Conservation (phyloP, 2,888 invertebrate species). For the Caenorhabditis sp. region DNA sequence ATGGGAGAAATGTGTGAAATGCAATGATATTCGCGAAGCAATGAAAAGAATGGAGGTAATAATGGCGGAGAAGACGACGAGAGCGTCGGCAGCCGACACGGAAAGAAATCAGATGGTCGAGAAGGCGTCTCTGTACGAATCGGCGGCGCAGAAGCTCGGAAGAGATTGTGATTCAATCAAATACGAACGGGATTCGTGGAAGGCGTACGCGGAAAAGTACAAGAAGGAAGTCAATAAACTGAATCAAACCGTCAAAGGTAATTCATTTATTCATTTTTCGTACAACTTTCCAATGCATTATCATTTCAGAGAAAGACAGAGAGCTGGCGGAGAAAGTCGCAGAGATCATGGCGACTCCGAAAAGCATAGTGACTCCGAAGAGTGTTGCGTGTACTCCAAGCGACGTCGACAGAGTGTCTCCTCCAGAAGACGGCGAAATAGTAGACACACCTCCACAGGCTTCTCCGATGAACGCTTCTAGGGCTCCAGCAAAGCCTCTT, state of each 20-base stretch:
- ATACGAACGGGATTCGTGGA: conserved; percentile 43
- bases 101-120: conserved; percentile 19
- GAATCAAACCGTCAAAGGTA: conserved; percentile 15
- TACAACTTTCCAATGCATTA: not conserved
- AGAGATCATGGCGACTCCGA: conserved; percentile 5
- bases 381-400: conserved; percentile 29
- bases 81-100: conserved; percentile 5
- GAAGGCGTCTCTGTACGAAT: conserved; percentile 8
- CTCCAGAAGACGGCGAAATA: conserved; percentile 41
- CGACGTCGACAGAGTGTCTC: conserved; percentile 18
- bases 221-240: conserved; percentile 25
- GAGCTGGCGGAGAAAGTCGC: conserved; percentile 11
- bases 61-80: conserved; percentile 18
- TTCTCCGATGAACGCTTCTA: not conserved
- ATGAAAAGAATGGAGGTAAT: conserved; percentile 39
- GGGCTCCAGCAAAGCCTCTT: not conserved
- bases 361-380: not conserved
- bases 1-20: conserved; percentile 50
- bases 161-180: conserved; percentile 34
- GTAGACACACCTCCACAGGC: conserved; percentile 4
- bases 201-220: conserved; percentile 12
- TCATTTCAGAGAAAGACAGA: conserved; percentile 22
- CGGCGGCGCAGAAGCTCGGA: conserved; percentile 21
- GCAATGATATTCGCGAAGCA: too few species aligned
- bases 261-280: too few species aligned